Evolutionary conservation across 2,888 invertebrate species (phyloP), one percentile per base, ranked within the genome.

Genomic region (Coelogynopora nodosa): DNA sequence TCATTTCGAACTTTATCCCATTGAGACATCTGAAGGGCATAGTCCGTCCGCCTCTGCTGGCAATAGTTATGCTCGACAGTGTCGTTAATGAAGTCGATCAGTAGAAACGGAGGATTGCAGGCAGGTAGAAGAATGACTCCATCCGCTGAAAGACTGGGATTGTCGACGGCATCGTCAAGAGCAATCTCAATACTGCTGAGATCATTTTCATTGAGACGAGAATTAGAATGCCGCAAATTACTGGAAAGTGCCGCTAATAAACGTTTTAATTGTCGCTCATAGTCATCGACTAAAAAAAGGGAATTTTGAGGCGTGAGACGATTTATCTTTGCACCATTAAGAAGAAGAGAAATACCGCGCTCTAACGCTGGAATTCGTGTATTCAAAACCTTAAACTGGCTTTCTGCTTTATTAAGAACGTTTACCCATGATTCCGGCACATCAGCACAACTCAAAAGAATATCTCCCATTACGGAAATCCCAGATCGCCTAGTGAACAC

Each of bases 381-480:
- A 5, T 74, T 26, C 2, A 74, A 26, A 13, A 13, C 23, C 74
- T 74, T 5, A 2, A 23, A 5, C 2, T 26, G 27, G 27, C 74
- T 74, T 23, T 5, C 5, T 2, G 27, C 74, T 74, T 23, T 5
- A 13, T 5, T 5, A 23, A 74, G 23, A 5, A 26, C 23, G 23
- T 96, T 96, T 87, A 97, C 93, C 97, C 97, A 97, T 92, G 96
- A 96, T 90, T 95, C 94, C 87, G 96, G 93, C 67, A 97, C 97
- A 93, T 97, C 97, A 67, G 96, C 96, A 89, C 96, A 96, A 90
- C 95, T 96, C 0, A 97, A 93, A 93, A 95, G 95, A 5, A 97
- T 94, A 90, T 96, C 95, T 0, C 97, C 97, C 90, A 96, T 95
- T 83, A 97, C 93, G 91, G 95, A 96, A 1, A 97, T 95, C 18